Base-by-base conservation (phyloP, 1,140 invertebrate genomes). In the Bombus confusus region DNA sequence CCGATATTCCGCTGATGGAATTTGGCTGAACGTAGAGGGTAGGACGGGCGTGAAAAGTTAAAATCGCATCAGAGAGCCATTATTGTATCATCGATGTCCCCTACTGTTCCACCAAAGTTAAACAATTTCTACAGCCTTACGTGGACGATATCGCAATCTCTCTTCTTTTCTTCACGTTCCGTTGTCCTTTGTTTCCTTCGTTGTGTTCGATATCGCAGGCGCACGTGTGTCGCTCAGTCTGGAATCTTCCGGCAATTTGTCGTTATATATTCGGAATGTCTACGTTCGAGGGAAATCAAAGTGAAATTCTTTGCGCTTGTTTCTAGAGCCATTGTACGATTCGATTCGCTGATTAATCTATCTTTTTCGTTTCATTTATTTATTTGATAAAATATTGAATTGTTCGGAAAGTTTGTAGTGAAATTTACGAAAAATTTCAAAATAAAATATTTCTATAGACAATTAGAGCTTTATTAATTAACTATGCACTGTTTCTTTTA, bases 41-140 rank as follows among this genome's bases (percentile, higher is more conserved):
- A 31, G 59, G n/a, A 41, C 28, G 85, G 83, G 88, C 76, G 91
- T 89, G 91, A 91, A 92, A 92, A 92, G 91, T 92, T 92, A 92
- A 92, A 92, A 91, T 92, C 91, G 86, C 91, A 92, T 92, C 88
- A 92, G 91, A 80, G 88, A 34, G 86, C 87, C 88, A 90, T 93
- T 92, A 92, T 93, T 92, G 92, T 92, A 92, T 92, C 92, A 86
- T 81, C 87, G 87, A 87, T 88, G 88, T 89, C 86, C 74, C 86
- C 77, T 69, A 75, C 83, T 86, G 76, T 41, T 83, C 85, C 79
- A 64, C 87, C 74, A 91, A 93, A 93, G 92, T 93, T 92, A 89
- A 93, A 93, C 92, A 93, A 93, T 92, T 93, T 93, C 85, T 74
- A 43, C 73, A 78, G 86, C 87, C 88, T 89, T 89, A 86, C 87